Percentiles rank a stretch among this genome's conserved stretches.
Evolutionary conservation across 2,113 vertebrate genomes (phyloP).

Genomic region (Panthera uncia): DNA sequence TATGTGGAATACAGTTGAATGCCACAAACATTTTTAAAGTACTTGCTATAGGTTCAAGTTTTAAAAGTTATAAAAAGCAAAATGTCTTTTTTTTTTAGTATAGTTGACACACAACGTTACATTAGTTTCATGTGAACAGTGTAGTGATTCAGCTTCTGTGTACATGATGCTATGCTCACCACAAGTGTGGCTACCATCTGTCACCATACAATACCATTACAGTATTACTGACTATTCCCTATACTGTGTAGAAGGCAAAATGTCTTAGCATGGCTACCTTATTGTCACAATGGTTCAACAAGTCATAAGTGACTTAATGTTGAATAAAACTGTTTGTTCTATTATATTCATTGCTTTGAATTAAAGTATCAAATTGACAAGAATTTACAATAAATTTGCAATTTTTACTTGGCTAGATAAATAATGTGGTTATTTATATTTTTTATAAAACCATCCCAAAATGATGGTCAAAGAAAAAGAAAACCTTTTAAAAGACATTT

Average conservation of each 20-base stretch:
- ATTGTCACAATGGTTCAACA: constrained; percentile 32
- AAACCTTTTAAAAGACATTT: constrained; percentile 21
- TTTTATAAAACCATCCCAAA: constrained; percentile 11
- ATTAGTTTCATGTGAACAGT: background rate
- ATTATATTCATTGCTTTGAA: constrained; percentile 10
- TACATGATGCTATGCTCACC: background rate
- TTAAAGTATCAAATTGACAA: constrained; percentile 30
- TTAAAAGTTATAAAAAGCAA: background rate
- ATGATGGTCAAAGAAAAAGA: constrained; percentile 33
- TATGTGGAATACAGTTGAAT: background rate
- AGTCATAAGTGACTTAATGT: constrained; percentile 13
- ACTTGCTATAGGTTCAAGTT: background rate
- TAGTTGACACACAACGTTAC: background rate
- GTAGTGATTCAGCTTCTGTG: background rate
- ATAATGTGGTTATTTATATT: constrained; percentile 21
- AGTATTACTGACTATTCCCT: background rate
- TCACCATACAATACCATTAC: background rate
- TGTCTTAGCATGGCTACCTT: background rate
- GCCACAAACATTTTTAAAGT: background rate
- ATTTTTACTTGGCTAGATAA: background rate
- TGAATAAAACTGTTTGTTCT: constrained; percentile 20
- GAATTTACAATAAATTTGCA: constrained; percentile 38
- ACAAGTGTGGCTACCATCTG: background rate
- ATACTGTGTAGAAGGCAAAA: background rate
- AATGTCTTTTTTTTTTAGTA: background rate